These are phyloP conservation scores for Nasonovia ribisnigri DNA, from an alignment of 2,888 invertebrate species.

Conservation along the genomic window DNA sequence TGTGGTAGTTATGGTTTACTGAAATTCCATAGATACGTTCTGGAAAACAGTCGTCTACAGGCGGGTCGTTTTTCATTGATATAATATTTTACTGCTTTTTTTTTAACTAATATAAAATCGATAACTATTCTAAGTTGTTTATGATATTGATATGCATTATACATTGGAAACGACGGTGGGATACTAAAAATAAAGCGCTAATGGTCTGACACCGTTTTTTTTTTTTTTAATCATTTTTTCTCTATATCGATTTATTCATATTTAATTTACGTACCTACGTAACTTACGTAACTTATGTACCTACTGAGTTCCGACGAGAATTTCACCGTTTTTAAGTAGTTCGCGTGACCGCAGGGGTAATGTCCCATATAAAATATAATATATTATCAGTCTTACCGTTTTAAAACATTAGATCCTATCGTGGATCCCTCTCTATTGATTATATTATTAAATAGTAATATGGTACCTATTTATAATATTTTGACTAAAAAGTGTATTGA, in stretches of 20 bases:
- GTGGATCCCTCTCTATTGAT: not conserved
- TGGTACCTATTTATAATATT: not conserved
- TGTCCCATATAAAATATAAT: not conserved
- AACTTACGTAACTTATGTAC: too few relatives aligned
- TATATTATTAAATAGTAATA: not conserved
- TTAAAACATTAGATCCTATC: constrained; percentile 6
- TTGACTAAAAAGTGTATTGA: not conserved
- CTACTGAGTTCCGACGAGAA: not conserved
- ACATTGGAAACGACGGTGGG: not conserved
- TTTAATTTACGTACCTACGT: not conserved
- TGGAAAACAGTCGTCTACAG: not conserved
- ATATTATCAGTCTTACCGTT: not conserved
- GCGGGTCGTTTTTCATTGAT: not conserved
- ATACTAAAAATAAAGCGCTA: not conserved
- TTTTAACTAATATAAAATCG: not conserved
- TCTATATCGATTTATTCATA: not conserved
- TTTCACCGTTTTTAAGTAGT: not conserved
- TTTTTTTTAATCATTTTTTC: not conserved
- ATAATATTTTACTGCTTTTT: not conserved
- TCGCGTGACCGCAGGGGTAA: not conserved
- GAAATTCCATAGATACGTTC: not conserved
- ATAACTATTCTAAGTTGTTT: not conserved
- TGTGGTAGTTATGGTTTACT: not conserved
- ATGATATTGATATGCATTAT: not conserved
- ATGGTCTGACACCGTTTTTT: not conserved